Base-by-base conservation (phyloP, 1,140 invertebrate species). In the Zaprionus tsacasi region DNA sequence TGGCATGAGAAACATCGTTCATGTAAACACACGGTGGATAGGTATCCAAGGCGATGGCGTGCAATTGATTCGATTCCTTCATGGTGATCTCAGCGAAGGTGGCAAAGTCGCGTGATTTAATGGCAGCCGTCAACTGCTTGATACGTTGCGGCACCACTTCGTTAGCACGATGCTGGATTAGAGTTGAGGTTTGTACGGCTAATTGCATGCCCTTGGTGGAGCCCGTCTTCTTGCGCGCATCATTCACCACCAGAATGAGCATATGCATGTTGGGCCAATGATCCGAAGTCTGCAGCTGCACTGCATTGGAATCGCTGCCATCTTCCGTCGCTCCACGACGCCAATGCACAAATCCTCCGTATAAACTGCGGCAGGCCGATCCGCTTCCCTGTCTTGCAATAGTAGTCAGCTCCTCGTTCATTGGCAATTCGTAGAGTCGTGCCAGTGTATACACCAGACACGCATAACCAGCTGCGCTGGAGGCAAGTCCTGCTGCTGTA, bases 61-160 rank as follows among this genome's bases (percentile, higher is more conserved):
- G 99, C 82, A 99, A 96, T 93, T 99, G 97, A 95, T 99, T 99
- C 59, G 98, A 99, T 88, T 99, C 99, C 93, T 96, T 96, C 97
- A 99, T 99, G 15, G 98, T 99, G 8, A 99, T 94, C 92, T 97
- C 95, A 33, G 97, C 98, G 95, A 99, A 99, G 57, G 92, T 94
- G 40, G 95, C 76, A 93, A 99, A 99, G 93, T 99, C 94, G 91
- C 94, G 96, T 0, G 95, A 82, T 35, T 93, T 61, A 59, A 99
- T 99, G 8, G 98, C 97, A 85, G 94, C 65, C 7, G 17, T 74
- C 0, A 92, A 38, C 21, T 76, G 57, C 6, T 95, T 89, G 1
- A 96, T 94, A 88, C 96, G 94, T 76, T 94, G 93, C 2, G 97
- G 96, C 0, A 99, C 96, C 86, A 96, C 93, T 58, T 95, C 82